A percentile compares a stretch with the other conserved stretches of the same genome.
These are phyloP conservation scores for Eurytoma adleriae DNA, from an alignment of 2,888 invertebrate species.

Conservation along the genomic window DNA sequence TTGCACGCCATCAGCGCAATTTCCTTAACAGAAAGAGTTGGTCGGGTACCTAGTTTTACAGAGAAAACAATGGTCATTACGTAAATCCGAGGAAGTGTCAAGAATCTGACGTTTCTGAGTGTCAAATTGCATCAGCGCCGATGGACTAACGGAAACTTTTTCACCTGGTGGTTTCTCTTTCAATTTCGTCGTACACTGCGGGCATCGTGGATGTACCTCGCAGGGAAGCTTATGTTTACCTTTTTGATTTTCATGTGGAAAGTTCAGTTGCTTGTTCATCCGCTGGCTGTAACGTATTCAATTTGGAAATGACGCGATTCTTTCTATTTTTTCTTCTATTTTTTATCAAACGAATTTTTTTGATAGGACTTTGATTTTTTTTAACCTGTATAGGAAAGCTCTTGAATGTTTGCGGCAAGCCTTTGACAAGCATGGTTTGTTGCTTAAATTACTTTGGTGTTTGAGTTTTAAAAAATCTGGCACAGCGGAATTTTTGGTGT, in stretches of 20 bases:
- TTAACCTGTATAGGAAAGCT: not conserved
- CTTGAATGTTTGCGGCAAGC: too few relatives aligned
- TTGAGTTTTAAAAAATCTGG: too few relatives aligned
- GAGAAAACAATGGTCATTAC: conserved; percentile 16
- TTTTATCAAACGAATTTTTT: too few relatives aligned
- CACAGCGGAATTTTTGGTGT: too few relatives aligned
- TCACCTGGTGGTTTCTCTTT: conserved; percentile 44
- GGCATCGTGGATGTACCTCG: conserved; percentile 17
- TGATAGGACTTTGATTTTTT: not conserved
- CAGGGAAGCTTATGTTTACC: not conserved
- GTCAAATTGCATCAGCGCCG: conserved; percentile 46
- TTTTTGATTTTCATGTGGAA: not conserved
- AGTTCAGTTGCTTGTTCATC: not conserved
- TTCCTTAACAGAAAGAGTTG: too few relatives aligned
- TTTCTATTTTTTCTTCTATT: not conserved
- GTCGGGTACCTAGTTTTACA: conserved; percentile 4
- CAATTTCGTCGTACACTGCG: conserved; percentile 5
- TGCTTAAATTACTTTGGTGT: too few relatives aligned
- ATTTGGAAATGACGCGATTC: too few relatives aligned
- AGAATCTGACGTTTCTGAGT: conserved; percentile 38
- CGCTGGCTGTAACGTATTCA: conserved; percentile 1
- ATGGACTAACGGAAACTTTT: conserved; percentile 25
- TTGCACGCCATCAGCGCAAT: too few relatives aligned
- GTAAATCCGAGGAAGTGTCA: conserved; percentile 6
- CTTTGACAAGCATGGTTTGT: too few relatives aligned